Evolutionary conservation across 23 tunicate species (phyloP), one percentile per base, ranked within the genome.

Genomic region (Trididemnum nubilum): DNA sequence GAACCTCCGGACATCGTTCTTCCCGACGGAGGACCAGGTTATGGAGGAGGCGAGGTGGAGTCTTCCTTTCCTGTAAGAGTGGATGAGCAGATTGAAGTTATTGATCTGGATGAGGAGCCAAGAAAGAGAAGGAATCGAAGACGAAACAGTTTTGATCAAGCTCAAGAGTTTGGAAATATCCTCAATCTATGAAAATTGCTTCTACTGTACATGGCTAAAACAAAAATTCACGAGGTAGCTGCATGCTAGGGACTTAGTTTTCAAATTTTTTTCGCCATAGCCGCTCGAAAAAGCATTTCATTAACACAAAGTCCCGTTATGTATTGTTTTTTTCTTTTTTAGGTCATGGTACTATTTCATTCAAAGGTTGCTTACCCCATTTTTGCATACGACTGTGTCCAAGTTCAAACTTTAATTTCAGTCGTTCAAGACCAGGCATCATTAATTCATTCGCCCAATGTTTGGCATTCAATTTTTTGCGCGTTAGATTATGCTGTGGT

Each of bases 131-230:
- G 33, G 15, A 12, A 31, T 4, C 72, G 81, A 71, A 26, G 81
- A 27, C 86, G 85, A 64, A 83, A 80, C 32, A 89, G 94, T 29
- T 78, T 89, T 24, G 88, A 89, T 29, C 88, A 83, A 38, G 94
- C 94, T 0, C 82, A 66, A 34, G 88, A 89, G 36, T 89, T 76
- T 37, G 94, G 94, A 66, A 89, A 83, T 65, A 83, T 89, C 19
- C 60, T 89, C 69, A 82, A 89, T 52, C 31, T 24, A 31, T 73
- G 12, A 39, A 40, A 40, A n/a, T n/a, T n/a, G n/a, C n/a, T n/a
- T n/a, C n/a, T n/a, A n/a, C n/a, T n/a, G n/a, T n/a, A n/a, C n/a
- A n/a, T n/a, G n/a, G n/a, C n/a, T 26, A 64, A 64, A n/a, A n/a
- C n/a, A n/a, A n/a, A n/a, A n/a, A n/a, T n/a, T n/a, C n/a, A n/a